Evolutionary conservation across 2,888 invertebrate species (phyloP).

Genomic region (Troglohyphantes excavatus): DNA sequence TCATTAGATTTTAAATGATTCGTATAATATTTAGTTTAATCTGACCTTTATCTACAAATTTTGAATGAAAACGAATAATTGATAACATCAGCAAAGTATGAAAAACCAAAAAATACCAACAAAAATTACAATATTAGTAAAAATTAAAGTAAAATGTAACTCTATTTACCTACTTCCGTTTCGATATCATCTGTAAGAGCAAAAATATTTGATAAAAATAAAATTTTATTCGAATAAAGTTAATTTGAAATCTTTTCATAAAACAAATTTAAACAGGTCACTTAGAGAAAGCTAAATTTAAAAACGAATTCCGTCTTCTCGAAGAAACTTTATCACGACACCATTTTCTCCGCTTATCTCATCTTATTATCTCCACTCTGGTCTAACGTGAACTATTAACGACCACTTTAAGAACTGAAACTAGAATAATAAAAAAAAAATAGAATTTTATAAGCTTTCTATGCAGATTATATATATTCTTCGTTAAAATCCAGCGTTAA

Average conservation of each 20-base stretch:
- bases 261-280: not conserved
- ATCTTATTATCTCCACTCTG: not conserved
- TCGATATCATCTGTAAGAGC: too few relatives aligned
- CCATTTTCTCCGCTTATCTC: not conserved
- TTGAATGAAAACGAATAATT: too few relatives aligned
- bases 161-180: too few relatives aligned
- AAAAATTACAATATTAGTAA: too few relatives aligned
- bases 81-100: too few relatives aligned
- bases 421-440: not conserved
- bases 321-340: not conserved
- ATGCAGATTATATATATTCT: slow-evolving; percentile 31
- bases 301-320: not conserved
- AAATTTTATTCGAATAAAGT: not conserved
- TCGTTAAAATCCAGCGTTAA: not conserved
- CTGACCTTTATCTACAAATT: too few relatives aligned
- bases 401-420: not conserved
- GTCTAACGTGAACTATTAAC: not conserved
- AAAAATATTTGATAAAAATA: too few relatives aligned
- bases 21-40: too few relatives aligned
- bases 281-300: not conserved
- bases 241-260: not conserved
- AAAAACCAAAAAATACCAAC: too few relatives aligned
- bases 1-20: too few relatives aligned
- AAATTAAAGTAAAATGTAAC: too few relatives aligned
- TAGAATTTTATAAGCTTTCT: not conserved